Percentiles rank a stretch among this genome's conserved stretches.
These are phyloP conservation scores for Latrodectus hesperus DNA, from an alignment of 2,888 invertebrate genomes.

Conservation along the genomic window DNA sequence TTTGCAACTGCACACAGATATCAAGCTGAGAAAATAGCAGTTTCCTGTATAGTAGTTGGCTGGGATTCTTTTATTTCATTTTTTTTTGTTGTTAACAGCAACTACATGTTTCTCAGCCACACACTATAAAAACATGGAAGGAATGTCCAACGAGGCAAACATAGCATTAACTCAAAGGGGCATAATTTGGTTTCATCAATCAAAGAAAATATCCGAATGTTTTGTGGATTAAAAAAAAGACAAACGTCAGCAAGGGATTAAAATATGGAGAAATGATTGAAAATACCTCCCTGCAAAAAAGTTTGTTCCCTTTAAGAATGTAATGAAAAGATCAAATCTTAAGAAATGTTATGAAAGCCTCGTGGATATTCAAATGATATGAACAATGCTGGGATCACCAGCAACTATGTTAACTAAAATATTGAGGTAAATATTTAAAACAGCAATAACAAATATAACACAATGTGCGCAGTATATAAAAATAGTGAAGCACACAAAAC, in stretches of 20 bases:
- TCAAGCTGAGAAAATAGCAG: constrained; percentile 56
- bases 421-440: constrained; percentile 52
- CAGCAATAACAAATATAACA: constrained; percentile 39
- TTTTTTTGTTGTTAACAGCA: neutral
- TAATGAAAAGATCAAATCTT: neutral
- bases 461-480: constrained; percentile 56
- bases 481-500: constrained; percentile 40
- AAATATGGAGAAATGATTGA: no score
- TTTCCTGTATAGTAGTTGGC: constrained; percentile 21
- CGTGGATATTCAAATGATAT: neutral
- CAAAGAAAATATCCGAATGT: no score
- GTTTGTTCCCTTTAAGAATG: no score
- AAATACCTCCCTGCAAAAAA: no score
- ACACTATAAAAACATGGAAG: constrained; percentile 6
- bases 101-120: constrained; percentile 37
- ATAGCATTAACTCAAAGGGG: neutral
- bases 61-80: constrained; percentile 3
- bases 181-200: neutral
- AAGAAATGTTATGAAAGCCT: neutral
- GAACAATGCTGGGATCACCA: constrained; percentile 5
- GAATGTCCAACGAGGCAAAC: constrained; percentile 8
- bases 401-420: constrained; percentile 29
- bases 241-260: no score
- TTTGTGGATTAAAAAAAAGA: no score
- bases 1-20: constrained; percentile 62